Evolutionary conservation across 2,113 vertebrate genomes (phyloP).

Genomic region (Sitta europaea): DNA sequence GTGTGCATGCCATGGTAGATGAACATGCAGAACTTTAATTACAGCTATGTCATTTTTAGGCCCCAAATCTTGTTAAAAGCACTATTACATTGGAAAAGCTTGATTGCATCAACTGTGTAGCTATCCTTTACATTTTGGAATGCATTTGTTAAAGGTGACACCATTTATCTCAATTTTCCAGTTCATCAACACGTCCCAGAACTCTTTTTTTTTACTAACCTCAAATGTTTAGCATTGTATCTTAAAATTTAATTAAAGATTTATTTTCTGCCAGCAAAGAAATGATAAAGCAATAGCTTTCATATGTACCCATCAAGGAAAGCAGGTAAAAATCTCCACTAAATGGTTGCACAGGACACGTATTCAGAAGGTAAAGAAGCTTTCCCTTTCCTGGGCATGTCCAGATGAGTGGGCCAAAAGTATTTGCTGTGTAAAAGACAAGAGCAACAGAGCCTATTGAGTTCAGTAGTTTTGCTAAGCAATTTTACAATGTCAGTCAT

Average conservation of each 20-base stretch:
- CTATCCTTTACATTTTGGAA: not conserved
- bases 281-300: conserved; percentile 1
- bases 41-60: not conserved
- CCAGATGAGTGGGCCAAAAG: not conserved
- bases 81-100: conserved; percentile 7
- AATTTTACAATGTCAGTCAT: not conserved
- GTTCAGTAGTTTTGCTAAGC: not conserved
- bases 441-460: not conserved
- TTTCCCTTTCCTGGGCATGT: not conserved
- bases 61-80: conserved; percentile 28
- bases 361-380: not conserved
- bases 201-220: not conserved
- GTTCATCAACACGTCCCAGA: not conserved
- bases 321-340: not conserved
- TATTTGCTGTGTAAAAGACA: not conserved
- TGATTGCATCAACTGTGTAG: not conserved
- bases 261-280: not conserved
- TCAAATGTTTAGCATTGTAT: not conserved
- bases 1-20: not conserved
- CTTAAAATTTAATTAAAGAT: conserved; percentile 1
- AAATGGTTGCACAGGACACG: not conserved
- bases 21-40: conserved; percentile 33
- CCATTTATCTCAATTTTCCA: conserved; percentile 11
- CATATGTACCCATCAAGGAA: not conserved
- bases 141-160: conserved; percentile 2